These are phyloP conservation scores for Epinotia brunnichana DNA, from an alignment of 2,888 invertebrate species.

Conservation along the genomic window DNA sequence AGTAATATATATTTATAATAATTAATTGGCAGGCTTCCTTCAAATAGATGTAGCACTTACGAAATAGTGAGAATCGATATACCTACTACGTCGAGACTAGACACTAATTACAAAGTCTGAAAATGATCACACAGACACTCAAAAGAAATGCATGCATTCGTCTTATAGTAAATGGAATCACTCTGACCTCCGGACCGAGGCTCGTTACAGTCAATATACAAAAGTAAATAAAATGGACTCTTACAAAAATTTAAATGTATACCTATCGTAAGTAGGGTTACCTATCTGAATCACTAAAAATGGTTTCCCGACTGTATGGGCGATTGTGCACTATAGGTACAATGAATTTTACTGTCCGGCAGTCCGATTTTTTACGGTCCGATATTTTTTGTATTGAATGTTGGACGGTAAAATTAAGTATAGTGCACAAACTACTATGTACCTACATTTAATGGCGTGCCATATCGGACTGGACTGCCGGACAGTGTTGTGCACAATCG, in stretches of 20 bases:
- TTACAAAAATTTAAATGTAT: conserved; percentile 22
- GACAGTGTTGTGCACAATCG: too few relatives aligned
- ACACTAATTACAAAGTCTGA: conserved; percentile 75
- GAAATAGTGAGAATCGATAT: conserved; percentile 76
- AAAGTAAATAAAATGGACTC: conserved; percentile 50
- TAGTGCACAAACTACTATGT: too few relatives aligned
- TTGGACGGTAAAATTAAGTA: too few relatives aligned
- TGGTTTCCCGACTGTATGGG: too few relatives aligned
- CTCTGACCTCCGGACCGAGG: conserved; percentile 73
- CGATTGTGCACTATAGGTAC: too few relatives aligned
- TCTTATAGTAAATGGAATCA: conserved; percentile 83
- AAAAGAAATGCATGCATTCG: conserved; percentile 82
- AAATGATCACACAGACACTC: conserved; percentile 81
- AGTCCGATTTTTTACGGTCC: too few relatives aligned
- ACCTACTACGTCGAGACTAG: conserved; percentile 80
- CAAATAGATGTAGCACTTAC: conserved; percentile 70
- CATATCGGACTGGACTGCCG: too few relatives aligned
- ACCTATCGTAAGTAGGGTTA: too few relatives aligned
- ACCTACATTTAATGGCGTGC: too few relatives aligned
- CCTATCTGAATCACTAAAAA: too few relatives aligned
- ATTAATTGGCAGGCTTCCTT: conserved; percentile 70
- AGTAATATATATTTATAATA: conserved; percentile 47
- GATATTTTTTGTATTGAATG: too few relatives aligned
- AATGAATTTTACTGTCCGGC: too few relatives aligned
- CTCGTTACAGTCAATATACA: conserved; percentile 72